phyloP scores from a whole-genome alignment of 2,797 vertebrate species.

The Apodemus agrarius region DNA sequence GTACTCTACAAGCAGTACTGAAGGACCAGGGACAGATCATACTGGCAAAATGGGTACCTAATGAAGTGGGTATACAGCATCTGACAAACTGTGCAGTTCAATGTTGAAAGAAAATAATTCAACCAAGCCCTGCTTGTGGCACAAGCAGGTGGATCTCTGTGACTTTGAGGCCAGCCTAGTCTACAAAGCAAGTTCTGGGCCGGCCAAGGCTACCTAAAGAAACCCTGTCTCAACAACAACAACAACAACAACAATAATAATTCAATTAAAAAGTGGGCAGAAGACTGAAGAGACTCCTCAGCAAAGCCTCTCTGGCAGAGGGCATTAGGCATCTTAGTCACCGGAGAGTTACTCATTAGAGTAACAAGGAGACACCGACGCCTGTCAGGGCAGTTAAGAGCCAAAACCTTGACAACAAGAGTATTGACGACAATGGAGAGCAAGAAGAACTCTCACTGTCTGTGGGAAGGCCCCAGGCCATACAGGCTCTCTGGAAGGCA shows the following conservation, averaged over 20 bases:
- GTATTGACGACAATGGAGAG: background rate
- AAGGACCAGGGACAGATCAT: background rate
- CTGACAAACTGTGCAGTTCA: background rate
- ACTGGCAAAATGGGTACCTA: background rate
- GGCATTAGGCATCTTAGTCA: background rate
- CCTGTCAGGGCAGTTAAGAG: background rate
- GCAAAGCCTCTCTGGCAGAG: background rate
- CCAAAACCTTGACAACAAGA: background rate
- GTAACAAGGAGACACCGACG: background rate
- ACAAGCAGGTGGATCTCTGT: background rate
- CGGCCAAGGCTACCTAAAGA: background rate
- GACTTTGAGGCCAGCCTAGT: background rate
- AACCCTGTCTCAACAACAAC: background rate
- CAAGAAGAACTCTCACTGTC: background rate
- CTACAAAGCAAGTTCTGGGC: background rate
- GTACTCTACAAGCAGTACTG: background rate
- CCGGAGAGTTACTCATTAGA: background rate
- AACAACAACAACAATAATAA: background rate
- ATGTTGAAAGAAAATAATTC: background rate
- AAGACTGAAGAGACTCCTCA: background rate
- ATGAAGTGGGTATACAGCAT: background rate
- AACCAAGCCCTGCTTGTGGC: background rate
- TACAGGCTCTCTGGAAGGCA: background rate
- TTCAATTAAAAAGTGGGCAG: background rate
- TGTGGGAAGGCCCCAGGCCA: background rate